Evolutionary conservation across 1,140 invertebrate genomes (phyloP).

Genomic region (Calephelis nemesis): DNA sequence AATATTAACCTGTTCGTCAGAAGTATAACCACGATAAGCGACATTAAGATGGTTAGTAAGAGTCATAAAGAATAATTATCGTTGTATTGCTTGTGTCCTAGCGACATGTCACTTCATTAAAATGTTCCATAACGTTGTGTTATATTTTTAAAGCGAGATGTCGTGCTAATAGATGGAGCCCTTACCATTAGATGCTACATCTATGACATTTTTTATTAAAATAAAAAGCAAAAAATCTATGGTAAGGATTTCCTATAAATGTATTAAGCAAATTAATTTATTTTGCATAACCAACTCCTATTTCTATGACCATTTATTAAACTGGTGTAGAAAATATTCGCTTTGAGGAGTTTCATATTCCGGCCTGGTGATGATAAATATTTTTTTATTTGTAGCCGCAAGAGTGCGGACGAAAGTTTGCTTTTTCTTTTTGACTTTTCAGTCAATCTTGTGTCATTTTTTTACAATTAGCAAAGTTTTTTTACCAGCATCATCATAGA

Average conservation of each 20-base stretch:
- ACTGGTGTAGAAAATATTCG: conserved; percentile 3
- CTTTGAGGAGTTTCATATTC: conserved; percentile 36
- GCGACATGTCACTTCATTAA: conserved; percentile 35
- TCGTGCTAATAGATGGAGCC: conserved; percentile 34
- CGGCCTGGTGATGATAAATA: conserved; percentile 34
- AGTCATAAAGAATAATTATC: conserved; percentile 31
- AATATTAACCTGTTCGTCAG: conserved; percentile 97
- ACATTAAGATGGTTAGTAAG: conserved; percentile 98
- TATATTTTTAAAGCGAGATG: conserved; percentile 36
- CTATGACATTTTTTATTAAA: not conserved
- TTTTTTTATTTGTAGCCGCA: conserved; percentile 22
- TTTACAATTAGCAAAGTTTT: not conserved
- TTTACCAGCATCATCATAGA: not conserved
- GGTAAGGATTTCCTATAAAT: conserved; percentile 36
- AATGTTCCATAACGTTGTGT: conserved; percentile 12
- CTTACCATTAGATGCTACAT: conserved; percentile 38
- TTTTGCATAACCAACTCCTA: not conserved
- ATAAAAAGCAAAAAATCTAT: conserved; percentile 27
- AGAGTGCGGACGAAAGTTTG: conserved; percentile 33
- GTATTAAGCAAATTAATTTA: conserved; percentile 3
- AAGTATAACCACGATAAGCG: conserved; percentile 98
- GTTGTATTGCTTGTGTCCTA: conserved; percentile 35
- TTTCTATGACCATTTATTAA: conserved; percentile 6
- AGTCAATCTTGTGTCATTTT: not conserved
- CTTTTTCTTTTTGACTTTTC: not conserved